These are phyloP conservation scores for Acrocera orbiculus DNA, from an alignment of 2,888 invertebrate genomes.

Conservation along the genomic window DNA sequence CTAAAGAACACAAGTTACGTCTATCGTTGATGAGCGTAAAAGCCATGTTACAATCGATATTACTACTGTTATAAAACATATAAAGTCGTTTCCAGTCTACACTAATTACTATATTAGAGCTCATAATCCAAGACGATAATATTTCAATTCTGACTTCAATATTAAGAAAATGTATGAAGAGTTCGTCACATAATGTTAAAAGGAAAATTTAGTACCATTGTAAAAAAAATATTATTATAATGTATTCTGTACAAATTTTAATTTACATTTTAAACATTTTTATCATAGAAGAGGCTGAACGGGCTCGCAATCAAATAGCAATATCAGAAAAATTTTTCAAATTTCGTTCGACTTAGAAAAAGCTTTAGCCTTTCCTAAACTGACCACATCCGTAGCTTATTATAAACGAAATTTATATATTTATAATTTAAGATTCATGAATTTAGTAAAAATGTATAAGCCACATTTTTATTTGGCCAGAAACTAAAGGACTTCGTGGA, in stretches of 20 bases:
- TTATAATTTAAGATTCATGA: no score
- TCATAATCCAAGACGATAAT: constrained; percentile 12
- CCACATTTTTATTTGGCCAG: no score
- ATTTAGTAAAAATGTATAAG: no score
- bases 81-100: constrained; percentile 8
- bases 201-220: constrained; percentile 9
- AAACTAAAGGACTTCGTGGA: no score
- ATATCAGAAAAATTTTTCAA: not conserved
- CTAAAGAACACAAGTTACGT: no score
- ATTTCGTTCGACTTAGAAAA: no score
- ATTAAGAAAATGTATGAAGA: constrained; percentile 11
- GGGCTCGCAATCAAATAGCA: no score
- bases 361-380: no score
- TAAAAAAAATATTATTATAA: constrained; percentile 15
- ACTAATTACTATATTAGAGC: constrained; percentile 12
- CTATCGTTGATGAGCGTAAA: no score
- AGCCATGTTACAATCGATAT: no score
- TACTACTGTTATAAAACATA: constrained; percentile 13
- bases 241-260: constrained; percentile 13
- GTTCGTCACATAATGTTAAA: constrained; percentile 6
- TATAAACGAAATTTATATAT: no score
- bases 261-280: constrained; percentile 14
- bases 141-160: constrained; percentile 11
- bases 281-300: constrained; percentile 13
- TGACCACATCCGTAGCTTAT: no score